Evolutionary conservation across 37 sponge, comb jelly and placozoan genomes (phyloP).

Genomic region (Beroe ovata): DNA sequence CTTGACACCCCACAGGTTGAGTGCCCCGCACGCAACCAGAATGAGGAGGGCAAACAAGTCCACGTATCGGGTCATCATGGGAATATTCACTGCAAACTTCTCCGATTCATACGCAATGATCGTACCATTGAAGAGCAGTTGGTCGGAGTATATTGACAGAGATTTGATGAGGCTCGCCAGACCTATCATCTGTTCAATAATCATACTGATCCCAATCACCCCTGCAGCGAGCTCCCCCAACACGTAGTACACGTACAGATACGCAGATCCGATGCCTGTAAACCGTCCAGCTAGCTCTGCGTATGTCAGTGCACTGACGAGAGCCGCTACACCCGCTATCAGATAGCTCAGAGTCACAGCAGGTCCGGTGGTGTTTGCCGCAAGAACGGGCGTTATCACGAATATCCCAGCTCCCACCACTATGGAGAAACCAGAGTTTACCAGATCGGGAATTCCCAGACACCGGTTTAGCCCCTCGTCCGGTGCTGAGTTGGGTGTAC

Average conservation of each 20-base stretch:
- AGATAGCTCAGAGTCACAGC: conserved; percentile 41
- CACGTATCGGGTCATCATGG: conserved; percentile 33
- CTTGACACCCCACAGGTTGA: conserved; percentile 48
- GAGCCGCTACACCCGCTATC: conserved; percentile 38
- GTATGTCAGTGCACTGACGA: conserved; percentile 59
- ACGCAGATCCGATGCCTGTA: conserved; percentile 19
- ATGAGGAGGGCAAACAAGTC: conserved; percentile 27
- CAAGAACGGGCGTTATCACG: conserved; percentile 51
- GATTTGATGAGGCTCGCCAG: conserved; percentile 52
- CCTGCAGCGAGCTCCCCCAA: conserved; percentile 44
- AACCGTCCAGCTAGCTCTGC: conserved; percentile 39
- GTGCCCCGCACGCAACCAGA: not conserved
- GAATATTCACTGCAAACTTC: not conserved
- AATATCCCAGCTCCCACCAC: conserved; percentile 62
- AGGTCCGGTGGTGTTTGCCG: conserved; percentile 52
- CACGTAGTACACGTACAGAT: conserved; percentile 64
- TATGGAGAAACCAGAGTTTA: conserved; percentile 51
- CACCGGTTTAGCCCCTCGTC: conserved; percentile 27
- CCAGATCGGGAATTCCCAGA: conserved; percentile 44
- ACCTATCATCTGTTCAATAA: conserved; percentile 54
- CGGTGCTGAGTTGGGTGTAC: conserved; percentile 2
- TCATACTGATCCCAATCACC: conserved; percentile 58
- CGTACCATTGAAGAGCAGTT: conserved; percentile 30
- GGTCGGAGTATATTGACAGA: conserved; percentile 40
- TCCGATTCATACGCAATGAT: not conserved